Conservation (phyloP, 2,797 vertebrate species). For the Enteromius anoplus region DNA sequence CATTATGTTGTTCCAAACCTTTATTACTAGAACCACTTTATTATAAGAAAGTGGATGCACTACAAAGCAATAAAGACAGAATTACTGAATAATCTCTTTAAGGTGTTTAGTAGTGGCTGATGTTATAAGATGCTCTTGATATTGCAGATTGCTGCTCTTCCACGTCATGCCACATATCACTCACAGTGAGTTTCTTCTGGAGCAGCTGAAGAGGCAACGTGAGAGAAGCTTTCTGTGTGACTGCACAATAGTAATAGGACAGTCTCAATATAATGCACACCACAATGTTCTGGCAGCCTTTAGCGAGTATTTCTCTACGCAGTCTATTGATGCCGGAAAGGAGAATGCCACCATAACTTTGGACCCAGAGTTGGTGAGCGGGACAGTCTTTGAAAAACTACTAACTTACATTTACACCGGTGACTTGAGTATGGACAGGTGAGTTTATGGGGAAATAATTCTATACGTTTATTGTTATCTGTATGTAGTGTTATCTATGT, state of each 20-base stretch:
- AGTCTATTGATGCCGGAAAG: slow-evolving; percentile 80
- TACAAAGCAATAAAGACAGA: neutral
- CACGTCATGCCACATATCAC: slow-evolving; percentile 63
- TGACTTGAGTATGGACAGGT: slow-evolving; percentile 92
- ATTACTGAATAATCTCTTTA: neutral
- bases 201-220: slow-evolving; percentile 89
- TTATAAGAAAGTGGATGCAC: neutral
- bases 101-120: neutral
- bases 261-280: slow-evolving; percentile 91
- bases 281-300: slow-evolving; percentile 94
- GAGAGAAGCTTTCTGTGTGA: slow-evolving; percentile 93
- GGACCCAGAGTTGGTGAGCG: slow-evolving; percentile 90
- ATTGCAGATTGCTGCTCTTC: slow-evolving; percentile 5
- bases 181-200: slow-evolving; percentile 90
- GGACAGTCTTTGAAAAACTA: slow-evolving; percentile 89
- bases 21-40: neutral
- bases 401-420: slow-evolving; percentile 95
- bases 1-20: neutral
- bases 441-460: slow-evolving; percentile 47
- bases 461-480: neutral
- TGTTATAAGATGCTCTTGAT: slow-evolving; percentile 4
- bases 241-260: slow-evolving; percentile 90
- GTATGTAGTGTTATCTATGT: neutral
- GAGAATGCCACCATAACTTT: slow-evolving; percentile 80
- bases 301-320: slow-evolving; percentile 90